Percentiles rank a stretch among this genome's conserved stretches.
phyloP scores from a whole-genome alignment of 2,888 invertebrate species.

The Caenorhabditis macrosperma region DNA sequence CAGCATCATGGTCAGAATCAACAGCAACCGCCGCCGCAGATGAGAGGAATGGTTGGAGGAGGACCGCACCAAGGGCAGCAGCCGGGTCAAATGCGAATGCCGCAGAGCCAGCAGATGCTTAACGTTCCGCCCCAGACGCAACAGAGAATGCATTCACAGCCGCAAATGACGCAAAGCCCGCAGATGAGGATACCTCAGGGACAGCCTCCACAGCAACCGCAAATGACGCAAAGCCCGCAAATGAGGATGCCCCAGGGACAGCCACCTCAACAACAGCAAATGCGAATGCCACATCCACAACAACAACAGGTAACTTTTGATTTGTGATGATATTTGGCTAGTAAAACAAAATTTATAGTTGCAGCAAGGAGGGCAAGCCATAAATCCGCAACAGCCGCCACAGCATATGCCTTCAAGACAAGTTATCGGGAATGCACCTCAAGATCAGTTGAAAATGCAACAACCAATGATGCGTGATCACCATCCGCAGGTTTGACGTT shows the following conservation, averaged over 20 bases:
- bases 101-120: conserved; percentile 5
- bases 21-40: conserved; percentile 1
- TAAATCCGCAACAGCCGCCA: conserved; percentile 16
- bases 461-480: not conserved
- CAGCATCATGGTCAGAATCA: conserved; percentile 18
- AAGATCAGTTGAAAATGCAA: not conserved
- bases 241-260: conserved; percentile 9
- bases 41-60: not conserved
- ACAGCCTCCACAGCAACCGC: conserved; percentile 20
- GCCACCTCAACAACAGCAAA: conserved; percentile 18
- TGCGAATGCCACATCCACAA: conserved; percentile 2
- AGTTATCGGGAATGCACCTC: conserved; percentile 9
- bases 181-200: conserved; percentile 10
- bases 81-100: conserved; percentile 1
- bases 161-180: conserved; percentile 3
- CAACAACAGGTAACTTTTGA: conserved; percentile 1
- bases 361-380: not conserved
- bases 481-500: too few species aligned
- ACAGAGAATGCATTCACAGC: conserved; percentile 1
- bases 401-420: conserved; percentile 14
- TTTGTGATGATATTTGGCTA: not conserved
- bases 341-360: not conserved
- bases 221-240: conserved; percentile 12
- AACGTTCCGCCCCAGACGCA: not conserved
- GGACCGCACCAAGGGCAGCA: conserved; percentile 2